A percentile compares a stretch with the other conserved stretches of the same genome.
phyloP scores from a whole-genome alignment of 1,140 invertebrate genomes.

The Papilio aristodemus region DNA sequence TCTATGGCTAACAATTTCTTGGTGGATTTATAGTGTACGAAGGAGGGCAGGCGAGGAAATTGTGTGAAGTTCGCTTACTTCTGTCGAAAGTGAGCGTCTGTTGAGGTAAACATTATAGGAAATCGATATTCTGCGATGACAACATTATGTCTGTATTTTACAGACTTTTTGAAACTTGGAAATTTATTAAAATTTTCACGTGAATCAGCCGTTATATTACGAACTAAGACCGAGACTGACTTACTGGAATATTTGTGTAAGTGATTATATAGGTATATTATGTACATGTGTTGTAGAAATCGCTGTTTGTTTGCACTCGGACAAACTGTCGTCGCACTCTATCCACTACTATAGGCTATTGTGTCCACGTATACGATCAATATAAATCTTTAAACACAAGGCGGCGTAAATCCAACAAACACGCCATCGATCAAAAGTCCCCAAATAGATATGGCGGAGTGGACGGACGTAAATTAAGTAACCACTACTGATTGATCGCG shows the following conservation, averaged over 20 bases:
- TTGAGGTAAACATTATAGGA: neutral
- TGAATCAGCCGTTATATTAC: too few species aligned
- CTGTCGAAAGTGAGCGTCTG: neutral
- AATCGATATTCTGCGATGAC: neutral
- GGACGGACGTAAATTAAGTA: slow-evolving; percentile 1
- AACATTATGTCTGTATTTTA: neutral
- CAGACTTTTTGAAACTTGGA: neutral
- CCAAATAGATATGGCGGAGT: neutral
- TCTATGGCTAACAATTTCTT: slow-evolving; percentile 40
- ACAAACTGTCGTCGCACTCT: too few species aligned
- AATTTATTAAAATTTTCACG: neutral
- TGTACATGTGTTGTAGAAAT: too few species aligned
- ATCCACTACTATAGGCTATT: too few species aligned
- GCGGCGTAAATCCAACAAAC: neutral
- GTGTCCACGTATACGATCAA: neutral
- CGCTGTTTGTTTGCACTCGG: too few species aligned
- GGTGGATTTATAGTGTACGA: neutral
- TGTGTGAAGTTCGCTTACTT: slow-evolving; percentile 17
- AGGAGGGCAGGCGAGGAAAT: neutral
- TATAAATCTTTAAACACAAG: neutral
- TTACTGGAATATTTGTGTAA: too few species aligned
- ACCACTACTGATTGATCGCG: neutral
- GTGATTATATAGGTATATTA: too few species aligned
- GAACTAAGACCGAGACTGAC: too few species aligned
- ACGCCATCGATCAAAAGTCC: slow-evolving; percentile 10